Conservation (phyloP, 92 coral and sea anemone genomes). For the Siderastrea siderea region DNA sequence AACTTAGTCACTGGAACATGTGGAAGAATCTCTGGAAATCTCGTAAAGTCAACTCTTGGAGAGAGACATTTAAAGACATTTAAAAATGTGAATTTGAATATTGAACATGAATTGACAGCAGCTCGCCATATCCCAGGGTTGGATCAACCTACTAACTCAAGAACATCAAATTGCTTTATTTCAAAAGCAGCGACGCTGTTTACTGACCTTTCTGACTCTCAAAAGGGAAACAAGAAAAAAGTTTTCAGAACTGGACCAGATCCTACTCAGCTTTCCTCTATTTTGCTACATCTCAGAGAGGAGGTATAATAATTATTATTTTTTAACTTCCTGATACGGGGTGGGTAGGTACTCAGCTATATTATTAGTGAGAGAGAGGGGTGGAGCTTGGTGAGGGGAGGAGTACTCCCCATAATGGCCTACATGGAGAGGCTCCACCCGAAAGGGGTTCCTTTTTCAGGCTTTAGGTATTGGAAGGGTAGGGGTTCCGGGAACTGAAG, state of each 20-base stretch:
- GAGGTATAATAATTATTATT: constrained; percentile 60
- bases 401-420: no score
- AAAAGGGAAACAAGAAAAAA: constrained; percentile 37
- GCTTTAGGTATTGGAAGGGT: no score
- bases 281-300: constrained; percentile 79
- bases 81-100: no score
- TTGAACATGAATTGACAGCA: not conserved
- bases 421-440: no score
- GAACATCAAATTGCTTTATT: not conserved
- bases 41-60: not conserved
- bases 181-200: constrained; percentile 22
- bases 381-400: no score
- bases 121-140: not conserved
- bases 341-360: no score
- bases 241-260: constrained; percentile 35
- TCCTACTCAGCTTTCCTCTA: constrained; percentile 83
- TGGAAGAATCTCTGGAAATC: not conserved
- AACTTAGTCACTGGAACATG: constrained; percentile 1
- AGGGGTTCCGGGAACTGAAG: no score
- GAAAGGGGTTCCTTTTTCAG: no score
- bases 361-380: no score
- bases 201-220: not conserved
- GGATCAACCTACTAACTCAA: not conserved
- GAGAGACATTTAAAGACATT: not conserved
- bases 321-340: not conserved